Conservation (phyloP, 2,797 vertebrate genomes). For the Diplodus puntazzo region DNA sequence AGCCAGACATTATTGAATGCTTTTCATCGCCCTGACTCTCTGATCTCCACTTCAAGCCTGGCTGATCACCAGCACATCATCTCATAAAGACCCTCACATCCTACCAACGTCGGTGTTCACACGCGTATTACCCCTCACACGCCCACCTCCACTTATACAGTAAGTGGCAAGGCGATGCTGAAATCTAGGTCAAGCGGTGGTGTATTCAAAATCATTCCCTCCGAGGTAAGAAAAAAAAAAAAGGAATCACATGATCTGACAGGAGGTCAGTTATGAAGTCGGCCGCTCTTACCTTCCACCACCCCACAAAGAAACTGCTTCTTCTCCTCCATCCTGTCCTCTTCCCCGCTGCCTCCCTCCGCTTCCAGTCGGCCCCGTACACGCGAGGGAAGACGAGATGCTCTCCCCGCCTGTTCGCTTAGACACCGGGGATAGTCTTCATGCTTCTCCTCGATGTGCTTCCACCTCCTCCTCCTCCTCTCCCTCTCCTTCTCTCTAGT, state of each 20-base stretch:
- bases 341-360: conserved; percentile 34
- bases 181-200: conserved; percentile 65
- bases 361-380: conserved; percentile 38
- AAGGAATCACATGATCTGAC: conserved; percentile 49
- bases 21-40: conserved; percentile 42
- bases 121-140: neutral
- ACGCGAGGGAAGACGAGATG: conserved; percentile 46
- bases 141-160: conserved; percentile 7
- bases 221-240: neutral
- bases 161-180: neutral
- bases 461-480: conserved; percentile 54
- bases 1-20: conserved; percentile 30
- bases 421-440: conserved; percentile 56
- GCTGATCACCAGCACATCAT: conserved; percentile 49
- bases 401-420: conserved; percentile 48
- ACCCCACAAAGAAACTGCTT: conserved; percentile 86
- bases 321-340: conserved; percentile 79
- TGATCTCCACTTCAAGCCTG: conserved; percentile 54
- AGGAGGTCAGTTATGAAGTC: conserved; percentile 55
- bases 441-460: conserved; percentile 58
- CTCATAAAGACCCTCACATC: conserved; percentile 29
- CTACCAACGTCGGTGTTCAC: neutral
- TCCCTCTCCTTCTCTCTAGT: conserved; percentile 3
- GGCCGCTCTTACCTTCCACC: conserved; percentile 84
- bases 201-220: conserved; percentile 33